A percentile compares a stretch with the other conserved stretches of the same genome.
Conservation (phyloP, 2,888 invertebrate genomes). For the Callinectes sapidus region DNA sequence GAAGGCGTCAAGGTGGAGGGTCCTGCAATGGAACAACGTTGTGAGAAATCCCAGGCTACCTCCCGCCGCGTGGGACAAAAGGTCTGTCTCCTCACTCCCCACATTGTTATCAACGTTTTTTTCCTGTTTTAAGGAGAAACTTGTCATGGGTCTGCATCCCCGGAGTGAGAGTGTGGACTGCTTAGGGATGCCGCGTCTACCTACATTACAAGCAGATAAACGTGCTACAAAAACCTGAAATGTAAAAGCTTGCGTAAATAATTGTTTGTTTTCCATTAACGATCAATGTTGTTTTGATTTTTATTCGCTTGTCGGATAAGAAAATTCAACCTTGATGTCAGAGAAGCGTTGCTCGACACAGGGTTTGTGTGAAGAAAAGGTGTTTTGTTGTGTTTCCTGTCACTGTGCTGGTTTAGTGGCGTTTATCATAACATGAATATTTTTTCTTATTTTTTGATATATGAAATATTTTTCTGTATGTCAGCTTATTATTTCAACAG, state of each 20-base stretch:
- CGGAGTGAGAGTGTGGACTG: neutral
- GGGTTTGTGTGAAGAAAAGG: neutral
- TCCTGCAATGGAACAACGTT: neutral
- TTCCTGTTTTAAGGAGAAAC: neutral
- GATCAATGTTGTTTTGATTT: neutral
- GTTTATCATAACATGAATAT: neutral
- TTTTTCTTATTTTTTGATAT: neutral
- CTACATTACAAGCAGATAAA: neutral
- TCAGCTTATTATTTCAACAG: neutral
- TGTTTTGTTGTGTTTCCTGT: neutral
- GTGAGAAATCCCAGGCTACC: neutral
- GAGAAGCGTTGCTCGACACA: neutral
- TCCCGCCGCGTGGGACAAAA: neutral
- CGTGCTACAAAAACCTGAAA: neutral
- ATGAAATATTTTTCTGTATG: neutral
- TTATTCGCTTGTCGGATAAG: neutral
- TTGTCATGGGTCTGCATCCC: neutral
- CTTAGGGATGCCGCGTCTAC: neutral
- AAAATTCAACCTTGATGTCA: neutral
- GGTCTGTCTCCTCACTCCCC: neutral
- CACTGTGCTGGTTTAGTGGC: neutral
- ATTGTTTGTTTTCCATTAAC: neutral
- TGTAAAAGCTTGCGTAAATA: neutral
- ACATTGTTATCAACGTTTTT: neutral
- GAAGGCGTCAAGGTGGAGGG: slow-evolving; percentile 22